Conservation (phyloP, 1,140 invertebrate genomes). For the Zaprionus tsacasi region DNA sequence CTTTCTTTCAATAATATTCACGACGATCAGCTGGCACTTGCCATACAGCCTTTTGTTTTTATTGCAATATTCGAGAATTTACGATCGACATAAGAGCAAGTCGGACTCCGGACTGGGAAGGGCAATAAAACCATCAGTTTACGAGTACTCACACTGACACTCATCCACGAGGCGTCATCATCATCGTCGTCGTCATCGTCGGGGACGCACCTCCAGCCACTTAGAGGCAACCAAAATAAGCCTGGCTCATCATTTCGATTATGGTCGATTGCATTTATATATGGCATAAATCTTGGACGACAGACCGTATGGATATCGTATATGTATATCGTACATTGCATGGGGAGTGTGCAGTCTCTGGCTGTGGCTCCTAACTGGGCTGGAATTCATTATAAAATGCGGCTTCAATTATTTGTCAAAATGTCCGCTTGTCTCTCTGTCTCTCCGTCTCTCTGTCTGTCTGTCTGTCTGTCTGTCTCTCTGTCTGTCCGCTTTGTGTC, state of each 20-base stretch:
- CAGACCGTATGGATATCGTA: not conserved
- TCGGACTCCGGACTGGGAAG: conserved; percentile 42
- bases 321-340: not conserved
- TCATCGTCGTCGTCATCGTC: not conserved
- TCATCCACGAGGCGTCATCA: not conserved
- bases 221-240: conserved; percentile 73
- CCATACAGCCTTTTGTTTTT: conserved; percentile 7
- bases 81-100: conserved; percentile 55
- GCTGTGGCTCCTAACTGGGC: conserved; percentile 4
- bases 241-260: conserved; percentile 67
- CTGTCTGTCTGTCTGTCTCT: conserved; percentile 33
- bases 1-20: not conserved
- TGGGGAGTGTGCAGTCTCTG: conserved; percentile 2
- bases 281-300: conserved; percentile 57
- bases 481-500: conserved; percentile 36
- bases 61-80: conserved; percentile 50
- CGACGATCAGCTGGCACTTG: conserved; percentile 1
- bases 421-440: conserved; percentile 16
- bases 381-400: conserved; percentile 75
- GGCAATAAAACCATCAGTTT: conserved; percentile 71
- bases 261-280: conserved; percentile 54
- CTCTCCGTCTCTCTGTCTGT: not conserved
- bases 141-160: conserved; percentile 46
- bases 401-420: conserved; percentile 79
- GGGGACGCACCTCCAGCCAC: conserved; percentile 45